phyloP scores from a whole-genome alignment of 1,140 invertebrate species.

The Manduca sexta region DNA sequence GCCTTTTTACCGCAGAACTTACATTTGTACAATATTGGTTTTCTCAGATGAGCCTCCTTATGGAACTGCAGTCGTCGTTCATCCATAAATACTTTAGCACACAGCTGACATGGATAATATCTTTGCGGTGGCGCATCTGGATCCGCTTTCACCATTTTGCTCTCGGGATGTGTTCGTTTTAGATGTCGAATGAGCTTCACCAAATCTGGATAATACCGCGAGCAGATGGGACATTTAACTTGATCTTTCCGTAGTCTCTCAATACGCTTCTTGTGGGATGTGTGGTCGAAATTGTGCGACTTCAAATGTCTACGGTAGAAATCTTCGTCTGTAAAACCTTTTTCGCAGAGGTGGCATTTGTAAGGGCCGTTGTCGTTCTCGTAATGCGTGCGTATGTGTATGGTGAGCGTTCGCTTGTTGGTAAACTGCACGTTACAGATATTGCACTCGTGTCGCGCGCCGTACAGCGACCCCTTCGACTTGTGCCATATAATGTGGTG shows the following conservation, averaged over 20 bases:
- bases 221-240: slow-evolving; percentile 66
- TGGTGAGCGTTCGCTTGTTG: slow-evolving; percentile 49
- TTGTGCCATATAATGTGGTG: slow-evolving; percentile 63
- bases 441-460: slow-evolving; percentile 50
- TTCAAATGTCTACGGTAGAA: slow-evolving; percentile 56
- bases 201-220: slow-evolving; percentile 52
- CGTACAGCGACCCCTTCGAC: slow-evolving; percentile 49
- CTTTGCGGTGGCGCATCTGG: slow-evolving; percentile 52
- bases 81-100: slow-evolving; percentile 62
- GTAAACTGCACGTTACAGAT: slow-evolving; percentile 61
- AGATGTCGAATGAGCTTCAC: slow-evolving; percentile 61
- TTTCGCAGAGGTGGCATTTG: slow-evolving; percentile 62
- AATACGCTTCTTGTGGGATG: slow-evolving; percentile 53
- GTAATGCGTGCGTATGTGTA: slow-evolving; percentile 58
- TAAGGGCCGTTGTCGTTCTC: slow-evolving; percentile 57
- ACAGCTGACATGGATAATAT: slow-evolving; percentile 58
- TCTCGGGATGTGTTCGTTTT: slow-evolving; percentile 58
- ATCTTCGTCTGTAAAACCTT: slow-evolving; percentile 52
- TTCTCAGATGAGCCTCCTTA: slow-evolving; percentile 55
- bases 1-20: slow-evolving; percentile 67
- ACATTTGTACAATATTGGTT: slow-evolving; percentile 63
- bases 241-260: slow-evolving; percentile 55
- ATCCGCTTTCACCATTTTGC: slow-evolving; percentile 69
- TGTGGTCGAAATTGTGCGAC: slow-evolving; percentile 62
- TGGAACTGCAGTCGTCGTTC: slow-evolving; percentile 51